A percentile compares a stretch with the other conserved stretches of the same genome.
phyloP scores from a whole-genome alignment of 2,797 vertebrate species.

The Nyctalus aviator region DNA sequence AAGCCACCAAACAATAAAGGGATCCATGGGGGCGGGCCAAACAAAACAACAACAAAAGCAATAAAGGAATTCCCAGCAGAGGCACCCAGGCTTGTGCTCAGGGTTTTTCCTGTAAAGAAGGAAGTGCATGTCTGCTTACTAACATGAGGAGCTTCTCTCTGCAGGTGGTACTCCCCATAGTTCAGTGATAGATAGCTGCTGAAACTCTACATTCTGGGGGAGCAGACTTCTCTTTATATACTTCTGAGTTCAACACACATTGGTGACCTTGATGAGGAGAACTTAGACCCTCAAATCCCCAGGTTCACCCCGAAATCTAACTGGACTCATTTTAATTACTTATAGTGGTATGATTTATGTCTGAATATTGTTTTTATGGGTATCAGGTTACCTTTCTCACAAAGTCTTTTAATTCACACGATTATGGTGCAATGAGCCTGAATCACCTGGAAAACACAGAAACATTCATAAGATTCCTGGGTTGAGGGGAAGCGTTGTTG shows the following conservation, averaged over 20 bases:
- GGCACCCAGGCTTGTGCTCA: conserved; percentile 44
- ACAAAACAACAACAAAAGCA: background rate
- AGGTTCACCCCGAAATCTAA: background rate
- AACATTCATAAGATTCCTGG: conserved; percentile 54
- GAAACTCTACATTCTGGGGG: background rate
- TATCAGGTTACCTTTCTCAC: conserved; percentile 34
- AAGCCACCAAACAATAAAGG: conserved; percentile 50
- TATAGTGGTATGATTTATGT: conserved; percentile 59
- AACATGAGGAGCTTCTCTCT: background rate
- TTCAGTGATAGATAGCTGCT: background rate
- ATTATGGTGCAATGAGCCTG: background rate
- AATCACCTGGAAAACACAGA: conserved; percentile 48
- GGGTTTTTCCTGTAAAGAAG: conserved; percentile 37
- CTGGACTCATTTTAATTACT: conserved; percentile 68
- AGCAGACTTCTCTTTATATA: background rate
- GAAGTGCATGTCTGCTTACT: background rate
- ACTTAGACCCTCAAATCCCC: conserved; percentile 4
- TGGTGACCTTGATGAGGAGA: background rate
- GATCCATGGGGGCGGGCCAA: background rate
- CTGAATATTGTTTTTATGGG: conserved; percentile 18
- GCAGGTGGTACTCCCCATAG: background rate
- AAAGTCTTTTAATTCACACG: conserved; percentile 60
- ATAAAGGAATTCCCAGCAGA: conserved; percentile 64
- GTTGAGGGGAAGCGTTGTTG: conserved; percentile 6
- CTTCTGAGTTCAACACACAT: background rate